Base-by-base conservation (phyloP, 1,140 invertebrate genomes). In the Ceratosolen fusciceps region DNA sequence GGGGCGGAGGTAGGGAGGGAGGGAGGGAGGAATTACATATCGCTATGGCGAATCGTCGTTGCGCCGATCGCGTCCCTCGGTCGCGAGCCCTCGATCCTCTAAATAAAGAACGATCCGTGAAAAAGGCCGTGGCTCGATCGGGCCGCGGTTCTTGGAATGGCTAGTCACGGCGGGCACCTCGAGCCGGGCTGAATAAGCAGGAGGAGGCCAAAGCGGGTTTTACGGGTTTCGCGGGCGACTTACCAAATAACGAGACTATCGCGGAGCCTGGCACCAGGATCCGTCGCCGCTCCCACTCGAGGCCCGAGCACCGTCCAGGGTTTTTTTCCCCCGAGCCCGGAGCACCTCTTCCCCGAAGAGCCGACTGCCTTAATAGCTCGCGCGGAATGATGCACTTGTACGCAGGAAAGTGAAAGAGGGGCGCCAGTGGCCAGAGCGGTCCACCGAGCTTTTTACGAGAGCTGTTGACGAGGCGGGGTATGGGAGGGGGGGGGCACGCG, bases 81-180 rank as follows among this genome's bases (percentile, higher is more conserved):
- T 37, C 19, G 34, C 34, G n/a, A 37, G 29, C 12, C 7, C 10
- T 24, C 19, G 49, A 31, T 21, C 58, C 43, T 34, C 4, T 65
- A 67, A 65, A 24, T 9, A 80, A 80, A 77, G 10, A 67, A 67
- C 74, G 73, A 82, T 82, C 82, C n/a, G n/a, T n/a, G n/a, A n/a
- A 74, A 74, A 31, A 68, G 37, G 19, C 24, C 10, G 26, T 24
- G 74, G 39, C 29, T 31, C 7, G 54, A n/a, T 21, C 43, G 21
- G 58, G n/a, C 34, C 9, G 49, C 12, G 31, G 4, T 68, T 80
- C 43, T 31, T 16, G 37, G 77, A 68, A 74, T 43, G 34, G 54
- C 29, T 54, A 47, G 47, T 34, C 26, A n/a, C n/a, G n/a, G n/a
- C n/a, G n/a, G n/a, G 29, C 34, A n/a, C 34, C 24, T 12, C 43